phyloP scores from a whole-genome alignment of 2,113 vertebrate species.

The Rhea pennata region DNA sequence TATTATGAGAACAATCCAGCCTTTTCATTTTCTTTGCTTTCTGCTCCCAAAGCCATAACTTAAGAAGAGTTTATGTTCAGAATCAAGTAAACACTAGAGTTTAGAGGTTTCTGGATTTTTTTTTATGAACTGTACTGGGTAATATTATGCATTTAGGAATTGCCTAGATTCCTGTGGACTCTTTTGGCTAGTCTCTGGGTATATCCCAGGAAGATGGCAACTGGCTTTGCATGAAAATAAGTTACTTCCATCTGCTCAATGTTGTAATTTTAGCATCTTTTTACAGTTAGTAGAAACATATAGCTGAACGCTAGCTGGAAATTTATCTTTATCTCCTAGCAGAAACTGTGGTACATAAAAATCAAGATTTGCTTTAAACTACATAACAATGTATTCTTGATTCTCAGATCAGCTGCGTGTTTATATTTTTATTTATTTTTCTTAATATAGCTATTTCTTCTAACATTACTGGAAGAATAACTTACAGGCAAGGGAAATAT shows the following conservation, averaged over 20 bases:
- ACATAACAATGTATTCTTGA: background rate
- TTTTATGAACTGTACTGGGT: background rate
- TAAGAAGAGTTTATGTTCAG: background rate
- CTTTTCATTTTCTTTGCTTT: background rate
- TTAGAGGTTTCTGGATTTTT: background rate
- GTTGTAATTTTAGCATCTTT: background rate
- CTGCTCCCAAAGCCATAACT: accelerated
- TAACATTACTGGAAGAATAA: constrained; percentile 21
- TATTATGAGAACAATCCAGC: background rate
- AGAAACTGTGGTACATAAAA: background rate
- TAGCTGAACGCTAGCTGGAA: background rate
- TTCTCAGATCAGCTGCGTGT: background rate
- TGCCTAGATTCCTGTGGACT: background rate
- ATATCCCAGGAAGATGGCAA: background rate
- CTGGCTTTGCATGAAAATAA: background rate
- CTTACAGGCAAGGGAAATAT: background rate
- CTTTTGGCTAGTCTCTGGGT: background rate
- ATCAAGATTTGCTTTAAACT: background rate
- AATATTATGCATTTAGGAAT: background rate
- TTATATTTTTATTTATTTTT: background rate
- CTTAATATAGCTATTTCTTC: constrained; percentile 17
- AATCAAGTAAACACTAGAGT: background rate
- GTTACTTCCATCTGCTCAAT: background rate
- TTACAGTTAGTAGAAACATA: background rate
- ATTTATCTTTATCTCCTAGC: background rate